phyloP scores from a whole-genome alignment of 2,797 vertebrate genomes.

The Etheostoma perlongum region DNA sequence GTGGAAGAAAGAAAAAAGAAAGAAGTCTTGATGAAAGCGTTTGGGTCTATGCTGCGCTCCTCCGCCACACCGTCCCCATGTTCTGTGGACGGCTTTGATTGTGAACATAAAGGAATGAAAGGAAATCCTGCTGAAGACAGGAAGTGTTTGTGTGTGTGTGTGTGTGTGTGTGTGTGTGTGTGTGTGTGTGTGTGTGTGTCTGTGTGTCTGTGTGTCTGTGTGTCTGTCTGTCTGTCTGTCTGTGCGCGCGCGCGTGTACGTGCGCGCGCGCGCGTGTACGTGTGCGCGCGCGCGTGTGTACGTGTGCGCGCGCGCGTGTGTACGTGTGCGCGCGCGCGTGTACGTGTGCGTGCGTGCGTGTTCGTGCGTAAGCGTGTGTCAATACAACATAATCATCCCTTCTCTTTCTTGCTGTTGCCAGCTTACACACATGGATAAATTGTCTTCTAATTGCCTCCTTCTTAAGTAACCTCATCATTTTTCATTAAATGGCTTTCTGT shows the following conservation, averaged over 20 bases:
- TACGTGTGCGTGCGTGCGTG: slow-evolving; percentile 1
- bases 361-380: slow-evolving; percentile 5
- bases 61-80: not conserved
- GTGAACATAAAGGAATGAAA: slow-evolving; percentile 58
- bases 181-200: too few relatives aligned
- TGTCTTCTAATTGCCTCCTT: slow-evolving; percentile 61
- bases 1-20: slow-evolving; percentile 51
- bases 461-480: slow-evolving; percentile 56
- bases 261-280: not conserved
- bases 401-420: slow-evolving; percentile 11
- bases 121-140: slow-evolving; percentile 38
- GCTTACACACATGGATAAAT: slow-evolving; percentile 53
- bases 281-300: slow-evolving; percentile 9
- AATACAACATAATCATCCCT: slow-evolving; percentile 5
- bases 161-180: too few relatives aligned
- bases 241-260: too few relatives aligned
- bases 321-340: not conserved
- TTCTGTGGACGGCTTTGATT: slow-evolving; percentile 65
- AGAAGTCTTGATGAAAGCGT: slow-evolving; percentile 66
- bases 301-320: slow-evolving; percentile 1
- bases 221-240: too few relatives aligned
- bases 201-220: not conserved
- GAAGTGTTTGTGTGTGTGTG: slow-evolving; percentile 13
- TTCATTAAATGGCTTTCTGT: slow-evolving; percentile 42
- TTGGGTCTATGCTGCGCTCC: slow-evolving; percentile 40